Evolutionary conservation across 2,888 invertebrate species (phyloP).

Genomic region (Hanleya hanleyi): DNA sequence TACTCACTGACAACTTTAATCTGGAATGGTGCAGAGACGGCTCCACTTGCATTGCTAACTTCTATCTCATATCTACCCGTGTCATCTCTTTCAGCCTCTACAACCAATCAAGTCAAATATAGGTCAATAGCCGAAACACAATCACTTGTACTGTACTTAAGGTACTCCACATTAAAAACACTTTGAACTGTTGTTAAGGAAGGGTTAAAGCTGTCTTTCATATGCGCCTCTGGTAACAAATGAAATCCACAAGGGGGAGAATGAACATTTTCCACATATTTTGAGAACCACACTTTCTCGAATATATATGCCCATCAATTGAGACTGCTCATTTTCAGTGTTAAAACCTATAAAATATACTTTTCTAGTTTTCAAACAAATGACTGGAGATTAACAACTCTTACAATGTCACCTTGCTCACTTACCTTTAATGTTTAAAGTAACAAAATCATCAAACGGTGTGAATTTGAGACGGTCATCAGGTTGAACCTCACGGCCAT

Average conservation of each 20-base stretch:
- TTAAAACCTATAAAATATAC: not conserved
- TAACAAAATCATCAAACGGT: conserved; percentile 95
- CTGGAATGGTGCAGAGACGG: conserved; percentile 86
- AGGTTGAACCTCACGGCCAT: conserved; percentile 83
- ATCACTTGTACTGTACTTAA: too few relatives aligned
- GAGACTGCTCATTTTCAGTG: not conserved
- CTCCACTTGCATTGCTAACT: conserved; percentile 93
- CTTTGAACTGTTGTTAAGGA: too few relatives aligned
- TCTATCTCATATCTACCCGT: conserved; percentile 91
- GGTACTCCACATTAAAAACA: too few relatives aligned
- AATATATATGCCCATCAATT: not conserved
- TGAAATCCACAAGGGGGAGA: too few relatives aligned
- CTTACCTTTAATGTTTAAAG: conserved; percentile 90
- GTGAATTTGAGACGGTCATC: conserved; percentile 66
- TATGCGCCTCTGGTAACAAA: too few relatives aligned
- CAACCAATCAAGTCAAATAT: conserved; percentile 17
- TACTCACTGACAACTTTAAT: conserved; percentile 86
- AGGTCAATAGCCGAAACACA: too few relatives aligned
- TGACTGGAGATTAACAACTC: too few relatives aligned
- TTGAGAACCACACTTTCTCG: not conserved
- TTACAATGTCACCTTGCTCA: not conserved
- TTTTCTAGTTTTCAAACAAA: not conserved
- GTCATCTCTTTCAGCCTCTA: conserved; percentile 88
- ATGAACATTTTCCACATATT: too few relatives aligned
- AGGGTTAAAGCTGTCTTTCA: too few relatives aligned